A percentile compares a stretch with the other conserved stretches of the same genome.
These are phyloP conservation scores for Condylura cristata DNA, from an alignment of 2,113 vertebrate genomes.

Conservation along the genomic window DNA sequence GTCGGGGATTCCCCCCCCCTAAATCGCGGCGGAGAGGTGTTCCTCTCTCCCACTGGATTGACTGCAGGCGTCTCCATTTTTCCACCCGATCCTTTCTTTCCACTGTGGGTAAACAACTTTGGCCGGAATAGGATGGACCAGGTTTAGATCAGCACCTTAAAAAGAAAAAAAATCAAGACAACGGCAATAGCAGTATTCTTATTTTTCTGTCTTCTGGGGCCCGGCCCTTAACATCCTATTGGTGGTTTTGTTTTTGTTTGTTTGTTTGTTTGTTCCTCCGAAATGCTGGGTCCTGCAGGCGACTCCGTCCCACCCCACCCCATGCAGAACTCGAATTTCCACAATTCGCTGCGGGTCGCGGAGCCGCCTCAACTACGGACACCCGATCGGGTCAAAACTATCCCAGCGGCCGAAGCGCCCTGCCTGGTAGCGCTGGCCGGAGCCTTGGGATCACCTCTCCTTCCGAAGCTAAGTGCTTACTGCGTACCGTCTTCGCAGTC, in stretches of 20 bases:
- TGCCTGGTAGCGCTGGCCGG: neutral
- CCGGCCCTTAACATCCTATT: neutral
- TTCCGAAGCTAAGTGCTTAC: neutral
- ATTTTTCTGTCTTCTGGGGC: neutral
- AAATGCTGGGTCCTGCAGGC: neutral
- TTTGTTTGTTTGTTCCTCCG: neutral
- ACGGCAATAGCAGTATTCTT: constrained; percentile 14
- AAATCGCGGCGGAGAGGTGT: neutral
- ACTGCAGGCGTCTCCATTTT: constrained; percentile 52
- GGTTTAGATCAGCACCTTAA: constrained; percentile 56
- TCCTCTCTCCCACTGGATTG: constrained; percentile 3
- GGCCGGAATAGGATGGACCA: neutral
- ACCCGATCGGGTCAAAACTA: neutral
- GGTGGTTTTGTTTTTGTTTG: too few relatives aligned
- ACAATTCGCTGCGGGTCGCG: constrained; percentile 32
- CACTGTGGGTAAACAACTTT: neutral
- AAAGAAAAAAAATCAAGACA: constrained; percentile 33
- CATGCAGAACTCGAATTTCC: constrained; percentile 42
- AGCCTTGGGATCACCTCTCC: neutral
- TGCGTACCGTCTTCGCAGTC: neutral
- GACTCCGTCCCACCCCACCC: neutral
- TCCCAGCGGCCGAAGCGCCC: neutral
- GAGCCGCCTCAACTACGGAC: constrained; percentile 22
- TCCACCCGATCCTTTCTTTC: neutral
- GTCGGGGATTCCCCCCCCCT: neutral